A percentile compares a stretch with the other conserved stretches of the same genome.
Evolutionary conservation across 1,140 invertebrate genomes (phyloP).

Genomic region (Popillia japonica): DNA sequence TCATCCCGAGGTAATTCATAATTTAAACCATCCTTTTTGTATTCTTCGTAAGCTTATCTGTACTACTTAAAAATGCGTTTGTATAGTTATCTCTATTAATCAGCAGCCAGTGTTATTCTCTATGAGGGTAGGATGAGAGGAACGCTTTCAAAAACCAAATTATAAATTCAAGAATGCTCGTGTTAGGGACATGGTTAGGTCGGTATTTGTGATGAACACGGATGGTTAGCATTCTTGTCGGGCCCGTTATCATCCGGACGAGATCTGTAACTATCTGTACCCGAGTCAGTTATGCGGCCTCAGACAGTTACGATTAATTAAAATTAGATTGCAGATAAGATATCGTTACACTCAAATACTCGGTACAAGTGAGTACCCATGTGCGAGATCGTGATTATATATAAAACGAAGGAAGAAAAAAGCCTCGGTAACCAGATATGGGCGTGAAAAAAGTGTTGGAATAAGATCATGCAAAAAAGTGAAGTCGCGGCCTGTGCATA

Average conservation of each 20-base stretch:
- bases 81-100: constrained; percentile 34
- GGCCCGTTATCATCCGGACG: constrained; percentile 47
- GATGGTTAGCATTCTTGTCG: constrained; percentile 49
- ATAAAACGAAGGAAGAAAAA: constrained; percentile 10
- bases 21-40: neutral
- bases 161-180: constrained; percentile 41
- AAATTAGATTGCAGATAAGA: constrained; percentile 56
- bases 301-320: constrained; percentile 55
- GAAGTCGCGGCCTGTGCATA: neutral
- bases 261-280: constrained; percentile 51
- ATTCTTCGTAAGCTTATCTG: constrained; percentile 7
- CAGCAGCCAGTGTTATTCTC: constrained; percentile 16
- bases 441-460: constrained; percentile 32
- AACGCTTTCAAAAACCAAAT: constrained; percentile 35
- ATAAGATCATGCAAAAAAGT: constrained; percentile 33
- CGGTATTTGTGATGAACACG: constrained; percentile 52
- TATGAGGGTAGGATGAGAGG: constrained; percentile 27
- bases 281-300: constrained; percentile 48
- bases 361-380: constrained; percentile 32
- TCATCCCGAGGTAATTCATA: neutral
- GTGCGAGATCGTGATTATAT: constrained; percentile 31
- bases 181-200: constrained; percentile 45
- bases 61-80: constrained; percentile 34
- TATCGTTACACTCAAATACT: constrained; percentile 45
- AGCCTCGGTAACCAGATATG: constrained; percentile 25